phyloP scores from a whole-genome alignment of 2,113 vertebrate genomes.

The Uria aalge region DNA sequence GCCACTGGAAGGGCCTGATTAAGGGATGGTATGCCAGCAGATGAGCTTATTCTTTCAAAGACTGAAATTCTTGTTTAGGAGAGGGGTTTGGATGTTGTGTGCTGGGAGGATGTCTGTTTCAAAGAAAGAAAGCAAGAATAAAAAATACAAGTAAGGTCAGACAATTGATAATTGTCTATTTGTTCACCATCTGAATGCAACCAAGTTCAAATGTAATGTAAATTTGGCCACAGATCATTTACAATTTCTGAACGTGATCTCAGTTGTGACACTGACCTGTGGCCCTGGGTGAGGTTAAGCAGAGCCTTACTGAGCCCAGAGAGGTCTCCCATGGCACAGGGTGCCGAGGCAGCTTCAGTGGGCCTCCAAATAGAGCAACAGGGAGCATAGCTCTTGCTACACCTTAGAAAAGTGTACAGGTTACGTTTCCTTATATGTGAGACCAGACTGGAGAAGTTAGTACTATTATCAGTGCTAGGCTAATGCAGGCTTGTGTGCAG shows the following conservation, averaged over 20 bases:
- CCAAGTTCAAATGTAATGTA: accelerated
- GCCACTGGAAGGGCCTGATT: background rate
- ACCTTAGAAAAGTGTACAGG: background rate
- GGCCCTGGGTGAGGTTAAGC: no score
- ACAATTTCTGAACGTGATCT: accelerated
- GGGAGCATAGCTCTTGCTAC: accelerated
- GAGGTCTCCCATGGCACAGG: background rate
- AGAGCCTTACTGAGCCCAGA: background rate
- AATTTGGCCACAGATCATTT: background rate
- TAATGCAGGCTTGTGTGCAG: background rate
- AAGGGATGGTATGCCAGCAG: background rate
- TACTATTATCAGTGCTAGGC: background rate
- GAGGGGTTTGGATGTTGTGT: background rate
- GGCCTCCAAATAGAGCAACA: accelerated
- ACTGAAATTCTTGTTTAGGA: background rate
- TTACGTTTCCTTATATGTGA: background rate
- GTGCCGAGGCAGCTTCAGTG: no score
- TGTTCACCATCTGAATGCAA: background rate
- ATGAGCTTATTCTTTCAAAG: background rate
- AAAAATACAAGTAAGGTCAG: background rate
- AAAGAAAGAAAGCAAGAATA: background rate
- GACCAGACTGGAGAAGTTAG: background rate
- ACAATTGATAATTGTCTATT: background rate
- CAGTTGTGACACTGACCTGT: background rate
- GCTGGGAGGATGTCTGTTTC: background rate